phyloP scores from a whole-genome alignment of 2,797 vertebrate genomes.

The Monodelphis domestica region DNA sequence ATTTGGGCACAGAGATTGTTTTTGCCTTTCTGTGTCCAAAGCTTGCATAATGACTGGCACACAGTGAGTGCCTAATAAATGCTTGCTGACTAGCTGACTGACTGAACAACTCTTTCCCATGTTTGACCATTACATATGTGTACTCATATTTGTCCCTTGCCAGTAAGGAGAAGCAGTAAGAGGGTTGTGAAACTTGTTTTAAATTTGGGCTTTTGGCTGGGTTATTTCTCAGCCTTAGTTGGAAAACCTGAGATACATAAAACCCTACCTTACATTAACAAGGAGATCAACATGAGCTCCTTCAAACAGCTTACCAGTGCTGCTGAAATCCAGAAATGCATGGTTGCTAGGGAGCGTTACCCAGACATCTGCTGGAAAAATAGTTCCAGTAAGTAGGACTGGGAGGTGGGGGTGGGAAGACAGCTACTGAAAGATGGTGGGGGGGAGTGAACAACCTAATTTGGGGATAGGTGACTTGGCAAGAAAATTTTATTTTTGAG shows the following conservation, averaged over 20 bases:
- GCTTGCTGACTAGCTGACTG: neutral
- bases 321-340: constrained; percentile 26
- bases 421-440: constrained; percentile 11
- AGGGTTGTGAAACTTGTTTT: neutral
- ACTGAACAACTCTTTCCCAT: neutral
- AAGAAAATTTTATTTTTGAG: constrained; percentile 32
- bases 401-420: neutral
- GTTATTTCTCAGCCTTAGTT: constrained; percentile 21
- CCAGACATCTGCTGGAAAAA: constrained; percentile 60
- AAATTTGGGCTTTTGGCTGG: neutral
- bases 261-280: neutral
- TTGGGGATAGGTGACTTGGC: neutral
- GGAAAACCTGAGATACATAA: constrained; percentile 13
- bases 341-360: constrained; percentile 4
- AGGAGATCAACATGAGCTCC: constrained; percentile 24
- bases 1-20: neutral
- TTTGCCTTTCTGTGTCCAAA: neutral
- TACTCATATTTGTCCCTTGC: constrained; percentile 8
- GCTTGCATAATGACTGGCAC: neutral
- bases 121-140: neutral
- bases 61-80: neutral
- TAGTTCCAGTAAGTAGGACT: constrained; percentile 62
- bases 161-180: neutral
- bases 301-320: constrained; percentile 26
- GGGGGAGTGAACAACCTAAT: constrained; percentile 31